Evolutionary conservation across 1,140 invertebrate genomes (phyloP).

Genomic region (Mercenaria mercenaria): DNA sequence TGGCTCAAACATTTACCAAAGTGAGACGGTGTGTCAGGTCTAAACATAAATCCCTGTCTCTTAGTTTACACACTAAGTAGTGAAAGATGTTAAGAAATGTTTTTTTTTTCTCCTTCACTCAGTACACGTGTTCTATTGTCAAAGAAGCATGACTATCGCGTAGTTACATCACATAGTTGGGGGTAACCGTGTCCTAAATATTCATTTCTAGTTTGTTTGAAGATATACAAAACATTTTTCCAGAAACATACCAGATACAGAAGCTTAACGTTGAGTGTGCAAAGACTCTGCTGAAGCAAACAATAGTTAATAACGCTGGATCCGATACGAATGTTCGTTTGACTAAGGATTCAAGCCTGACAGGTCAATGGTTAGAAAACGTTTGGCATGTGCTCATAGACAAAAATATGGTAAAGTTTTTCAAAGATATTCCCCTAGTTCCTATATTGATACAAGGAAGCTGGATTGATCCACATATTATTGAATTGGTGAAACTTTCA

Average conservation of each 20-base stretch:
- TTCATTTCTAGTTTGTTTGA: no score
- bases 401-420: not conserved
- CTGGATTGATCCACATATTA: not conserved
- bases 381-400: not conserved
- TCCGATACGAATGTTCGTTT: not conserved
- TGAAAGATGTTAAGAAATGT: no score
- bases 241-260: not conserved
- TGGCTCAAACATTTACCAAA: no score
- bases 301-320: not conserved
- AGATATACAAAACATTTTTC: no score
- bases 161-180: no score
- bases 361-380: not conserved
- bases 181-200: no score
- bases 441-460: not conserved
- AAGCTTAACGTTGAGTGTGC: not conserved
- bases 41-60: no score
- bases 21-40: no score
- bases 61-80: no score
- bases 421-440: constrained; percentile 14
- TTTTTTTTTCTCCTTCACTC: no score
- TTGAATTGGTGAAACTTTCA: not conserved
- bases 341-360: not conserved
- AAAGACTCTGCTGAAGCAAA: not conserved
- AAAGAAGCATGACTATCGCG: no score
- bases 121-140: no score